Base-by-base conservation (phyloP, 2,797 vertebrate genomes). In the Buceros bicornis region DNA sequence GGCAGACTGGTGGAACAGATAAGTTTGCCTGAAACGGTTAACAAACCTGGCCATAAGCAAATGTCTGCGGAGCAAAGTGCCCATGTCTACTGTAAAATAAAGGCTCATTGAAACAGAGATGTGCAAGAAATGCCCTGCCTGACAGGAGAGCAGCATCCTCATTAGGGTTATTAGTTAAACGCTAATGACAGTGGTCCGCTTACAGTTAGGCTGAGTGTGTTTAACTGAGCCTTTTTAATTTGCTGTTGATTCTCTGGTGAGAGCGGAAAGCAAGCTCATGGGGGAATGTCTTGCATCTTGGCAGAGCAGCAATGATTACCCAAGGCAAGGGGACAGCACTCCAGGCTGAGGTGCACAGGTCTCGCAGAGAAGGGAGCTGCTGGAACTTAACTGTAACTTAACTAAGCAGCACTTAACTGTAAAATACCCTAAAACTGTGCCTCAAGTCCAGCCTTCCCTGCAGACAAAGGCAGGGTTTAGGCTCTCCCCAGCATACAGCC, bases 221-320 rank as follows among this genome's bases (percentile, higher is more conserved):
- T 90, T 92, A 92, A 94, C 21, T 88, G 71, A 90, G 26, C 5
- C 6, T 64, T 87, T 91, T 88, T 67, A 82, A 85, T 94, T 95
- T 90, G 77, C 28, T 90, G 47, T 43, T 93, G 70, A 70, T 93
- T 87, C 62, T 94, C 62, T 93, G 77, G 66, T 94, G 85, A 90
- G 88, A 90, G 66, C 35, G 89, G 87, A 16, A 90, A 58, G 58
- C 77, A 89, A 89, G 69, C 61, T 88, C 53, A 29, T 65, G 60
- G 29, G 65, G 58, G 51, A 90, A 50, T 20, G 28, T 62, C 76
- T 88, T 51, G 47, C 50, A 85, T 67, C 61, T 93, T 65, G 24
- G 35, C 21, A 40, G 76, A 83, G 54, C 73, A 90, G 35, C 31
- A 48, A 5, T 37, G 16, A 10, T 12, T 92, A 64, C 40, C 65